Conservation (phyloP, 1,140 invertebrate species). For the Papilio glaucus region DNA sequence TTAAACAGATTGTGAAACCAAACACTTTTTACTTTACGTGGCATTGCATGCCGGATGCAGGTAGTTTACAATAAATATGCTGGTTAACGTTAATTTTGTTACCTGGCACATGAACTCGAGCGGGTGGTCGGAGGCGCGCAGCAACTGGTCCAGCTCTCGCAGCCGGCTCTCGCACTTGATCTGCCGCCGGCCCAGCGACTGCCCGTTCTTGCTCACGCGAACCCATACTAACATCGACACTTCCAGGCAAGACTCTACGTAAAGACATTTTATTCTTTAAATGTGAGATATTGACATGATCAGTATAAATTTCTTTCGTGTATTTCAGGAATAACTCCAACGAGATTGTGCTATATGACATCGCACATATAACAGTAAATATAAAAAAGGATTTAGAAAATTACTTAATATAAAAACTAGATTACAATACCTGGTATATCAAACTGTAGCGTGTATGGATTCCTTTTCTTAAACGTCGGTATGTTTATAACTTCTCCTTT, state of each 20-base stretch:
- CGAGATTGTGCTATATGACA: no score
- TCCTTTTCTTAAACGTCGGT: constrained; percentile 88
- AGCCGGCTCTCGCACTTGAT: constrained; percentile 94
- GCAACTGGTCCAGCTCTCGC: constrained; percentile 91
- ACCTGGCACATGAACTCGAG: constrained; percentile 94
- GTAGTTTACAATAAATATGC: no score
- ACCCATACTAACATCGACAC: constrained; percentile 90
- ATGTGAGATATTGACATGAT: no score
- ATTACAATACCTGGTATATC: constrained; percentile 85
- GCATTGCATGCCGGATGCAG: no score
- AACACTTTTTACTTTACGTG: no score
- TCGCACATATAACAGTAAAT: no score
- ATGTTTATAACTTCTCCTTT: constrained; percentile 91
- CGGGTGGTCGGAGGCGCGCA: constrained; percentile 90
- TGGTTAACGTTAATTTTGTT: constrained; percentile 32
- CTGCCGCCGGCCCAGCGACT: constrained; percentile 89
- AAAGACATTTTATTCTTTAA: no score
- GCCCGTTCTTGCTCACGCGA: constrained; percentile 90
- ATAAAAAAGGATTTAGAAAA: no score
- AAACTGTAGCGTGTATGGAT: constrained; percentile 92
- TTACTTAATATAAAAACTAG: constrained; percentile 20
- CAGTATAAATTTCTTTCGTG: no score
- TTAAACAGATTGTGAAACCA: no score
- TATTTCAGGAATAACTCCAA: no score
- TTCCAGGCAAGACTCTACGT: constrained; percentile 89